These are phyloP conservation scores for Tupaia chinensis DNA, from an alignment of 2,113 vertebrate species.

Conservation along the genomic window DNA sequence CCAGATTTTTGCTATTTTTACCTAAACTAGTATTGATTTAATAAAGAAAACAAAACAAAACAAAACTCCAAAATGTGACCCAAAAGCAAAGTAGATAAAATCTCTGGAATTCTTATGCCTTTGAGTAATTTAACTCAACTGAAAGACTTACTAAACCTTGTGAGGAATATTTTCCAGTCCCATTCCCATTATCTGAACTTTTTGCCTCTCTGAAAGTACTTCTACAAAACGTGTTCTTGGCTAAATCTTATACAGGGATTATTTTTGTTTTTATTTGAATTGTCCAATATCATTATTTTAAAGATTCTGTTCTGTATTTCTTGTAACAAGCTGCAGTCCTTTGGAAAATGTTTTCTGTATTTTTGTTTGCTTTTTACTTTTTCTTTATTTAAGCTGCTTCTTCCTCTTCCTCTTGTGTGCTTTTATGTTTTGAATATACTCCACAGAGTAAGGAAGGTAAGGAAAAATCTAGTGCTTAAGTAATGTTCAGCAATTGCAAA, in stretches of 20 bases:
- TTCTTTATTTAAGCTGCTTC: constrained; percentile 23
- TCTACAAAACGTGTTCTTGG: not conserved
- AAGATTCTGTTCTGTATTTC: constrained; percentile 32
- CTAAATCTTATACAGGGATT: not conserved
- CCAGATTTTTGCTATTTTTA: not conserved
- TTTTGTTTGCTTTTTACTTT: not conserved
- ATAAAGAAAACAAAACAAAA: not conserved
- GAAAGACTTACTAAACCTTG: not conserved
- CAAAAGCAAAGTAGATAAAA: not conserved
- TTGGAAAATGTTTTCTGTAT: not conserved
- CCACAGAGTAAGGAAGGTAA: constrained; percentile 12
- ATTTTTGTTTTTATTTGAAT: not conserved
- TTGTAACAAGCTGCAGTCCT: not conserved
- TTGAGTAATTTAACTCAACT: not conserved
- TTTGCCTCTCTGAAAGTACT: not conserved
- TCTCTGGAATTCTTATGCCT: not conserved
- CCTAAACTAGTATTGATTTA: not conserved
- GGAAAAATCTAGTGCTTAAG: not conserved
- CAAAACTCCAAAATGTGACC: not conserved
- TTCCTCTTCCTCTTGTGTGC: not conserved
- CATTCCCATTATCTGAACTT: not conserved
- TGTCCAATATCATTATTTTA: not conserved
- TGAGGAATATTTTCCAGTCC: not conserved
- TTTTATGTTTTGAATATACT: constrained; percentile 1
- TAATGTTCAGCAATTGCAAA: constrained; percentile 43